phyloP scores from a whole-genome alignment of 2,797 vertebrate species.

The Lagothrix lagotricha region DNA sequence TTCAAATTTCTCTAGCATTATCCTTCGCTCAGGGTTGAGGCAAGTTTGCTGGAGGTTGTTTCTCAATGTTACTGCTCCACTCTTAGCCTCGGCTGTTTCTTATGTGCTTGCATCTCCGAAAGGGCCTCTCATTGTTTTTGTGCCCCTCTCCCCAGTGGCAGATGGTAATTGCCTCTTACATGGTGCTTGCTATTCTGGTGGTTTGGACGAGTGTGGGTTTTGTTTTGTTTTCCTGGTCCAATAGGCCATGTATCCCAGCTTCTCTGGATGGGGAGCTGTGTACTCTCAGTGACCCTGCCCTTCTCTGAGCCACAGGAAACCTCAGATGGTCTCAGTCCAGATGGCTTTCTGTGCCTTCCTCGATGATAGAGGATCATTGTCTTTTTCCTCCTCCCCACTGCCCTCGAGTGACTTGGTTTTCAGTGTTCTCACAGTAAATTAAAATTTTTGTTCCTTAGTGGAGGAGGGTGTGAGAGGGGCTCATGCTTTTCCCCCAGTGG shows the following conservation, averaged over 20 bases:
- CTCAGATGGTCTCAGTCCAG: background rate
- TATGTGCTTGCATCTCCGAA: background rate
- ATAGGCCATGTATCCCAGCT: background rate
- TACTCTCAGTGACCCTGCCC: background rate
- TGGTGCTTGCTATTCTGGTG: background rate
- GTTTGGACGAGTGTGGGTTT: background rate
- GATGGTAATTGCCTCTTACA: background rate
- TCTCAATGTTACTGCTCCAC: background rate
- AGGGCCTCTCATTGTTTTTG: background rate
- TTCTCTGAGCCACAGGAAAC: background rate
- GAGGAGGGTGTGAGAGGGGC: background rate
- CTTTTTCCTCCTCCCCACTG: background rate
- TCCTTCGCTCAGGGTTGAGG: background rate
- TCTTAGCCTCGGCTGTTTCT: background rate
- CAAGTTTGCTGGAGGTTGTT: background rate
- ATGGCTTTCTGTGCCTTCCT: background rate
- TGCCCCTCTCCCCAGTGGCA: background rate
- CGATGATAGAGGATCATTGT: background rate
- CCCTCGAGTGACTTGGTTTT: background rate
- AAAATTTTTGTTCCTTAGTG: background rate
- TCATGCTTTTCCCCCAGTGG: too few species aligned
- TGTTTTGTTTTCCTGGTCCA: background rate
- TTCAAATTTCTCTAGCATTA: background rate
- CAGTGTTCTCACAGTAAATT: background rate
- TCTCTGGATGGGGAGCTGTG: background rate